Conservation (phyloP, 2,113 vertebrate species). For the Pyxicephalus adspersus region DNA sequence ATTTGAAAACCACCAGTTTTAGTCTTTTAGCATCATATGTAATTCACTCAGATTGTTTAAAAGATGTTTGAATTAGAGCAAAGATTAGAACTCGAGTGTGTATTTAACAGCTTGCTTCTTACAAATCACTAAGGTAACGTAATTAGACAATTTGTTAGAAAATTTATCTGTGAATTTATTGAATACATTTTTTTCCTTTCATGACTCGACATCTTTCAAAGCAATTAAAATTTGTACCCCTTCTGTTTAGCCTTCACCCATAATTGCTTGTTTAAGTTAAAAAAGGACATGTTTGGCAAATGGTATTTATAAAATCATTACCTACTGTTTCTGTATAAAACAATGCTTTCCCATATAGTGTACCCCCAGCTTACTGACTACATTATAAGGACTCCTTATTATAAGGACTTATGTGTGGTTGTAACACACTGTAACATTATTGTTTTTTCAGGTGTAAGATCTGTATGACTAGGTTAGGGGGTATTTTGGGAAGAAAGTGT, state of each 20-base stretch:
- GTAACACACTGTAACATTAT: too few species aligned
- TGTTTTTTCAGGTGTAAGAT: too few species aligned
- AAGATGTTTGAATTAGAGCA: constrained; percentile 17
- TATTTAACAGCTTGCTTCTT: constrained; percentile 19
- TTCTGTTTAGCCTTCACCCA: background rate
- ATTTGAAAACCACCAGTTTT: constrained; percentile 32
- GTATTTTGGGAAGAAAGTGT: too few species aligned
- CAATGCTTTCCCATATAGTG: too few species aligned
- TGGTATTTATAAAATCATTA: too few species aligned
- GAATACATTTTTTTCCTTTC: background rate
- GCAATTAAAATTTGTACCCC: background rate
- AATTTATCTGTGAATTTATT: constrained; percentile 8
- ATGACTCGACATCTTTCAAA: background rate
- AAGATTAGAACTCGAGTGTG: constrained; percentile 18
- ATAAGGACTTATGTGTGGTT: too few species aligned
- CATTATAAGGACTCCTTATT: too few species aligned
- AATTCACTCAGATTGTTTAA: constrained; percentile 7
- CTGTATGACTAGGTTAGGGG: too few species aligned
- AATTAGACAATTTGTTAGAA: constrained; percentile 21
- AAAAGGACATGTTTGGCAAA: too few species aligned
- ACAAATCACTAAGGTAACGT: constrained; percentile 31
- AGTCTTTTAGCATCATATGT: constrained; percentile 21
- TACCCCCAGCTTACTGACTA: too few species aligned
- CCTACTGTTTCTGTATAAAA: too few species aligned
- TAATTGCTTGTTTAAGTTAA: too few species aligned